Percentiles rank a stretch among this genome's conserved stretches.
phyloP scores from a whole-genome alignment of 2,888 invertebrate genomes.

The Idaea straminata region DNA sequence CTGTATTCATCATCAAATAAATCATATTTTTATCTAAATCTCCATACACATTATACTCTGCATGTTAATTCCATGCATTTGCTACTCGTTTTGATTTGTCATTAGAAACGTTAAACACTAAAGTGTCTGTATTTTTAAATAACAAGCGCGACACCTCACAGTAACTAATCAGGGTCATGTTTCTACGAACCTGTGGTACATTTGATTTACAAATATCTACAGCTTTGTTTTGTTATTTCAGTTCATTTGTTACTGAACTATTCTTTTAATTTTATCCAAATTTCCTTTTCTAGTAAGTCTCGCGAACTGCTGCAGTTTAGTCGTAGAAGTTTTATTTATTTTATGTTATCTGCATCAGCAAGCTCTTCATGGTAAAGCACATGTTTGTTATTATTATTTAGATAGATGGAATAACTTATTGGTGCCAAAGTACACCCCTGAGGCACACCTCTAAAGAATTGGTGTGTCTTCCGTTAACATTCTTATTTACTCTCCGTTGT shows the following conservation, averaged over 20 bases:
- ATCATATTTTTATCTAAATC: too few relatives aligned
- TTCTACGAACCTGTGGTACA: background rate
- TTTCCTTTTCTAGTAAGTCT: background rate
- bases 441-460: background rate
- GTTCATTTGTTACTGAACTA: background rate
- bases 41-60: background rate
- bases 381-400: too few relatives aligned
- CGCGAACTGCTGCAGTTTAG: background rate
- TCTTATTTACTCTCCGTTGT: too few relatives aligned
- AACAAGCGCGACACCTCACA: background rate
- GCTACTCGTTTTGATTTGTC: background rate
- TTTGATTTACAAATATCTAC: constrained; percentile 1
- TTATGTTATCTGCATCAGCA: background rate
- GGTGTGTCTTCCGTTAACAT: background rate
- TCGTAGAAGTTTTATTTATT: background rate
- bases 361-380: too few relatives aligned
- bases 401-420: background rate
- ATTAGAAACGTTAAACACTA: background rate
- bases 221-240: background rate
- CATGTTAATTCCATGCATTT: background rate
- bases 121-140: background rate
- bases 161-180: background rate
- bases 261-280: background rate
- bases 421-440: background rate
- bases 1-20: too few relatives aligned